phyloP scores from a whole-genome alignment of 2,888 invertebrate species.

The Apantesis nais region DNA sequence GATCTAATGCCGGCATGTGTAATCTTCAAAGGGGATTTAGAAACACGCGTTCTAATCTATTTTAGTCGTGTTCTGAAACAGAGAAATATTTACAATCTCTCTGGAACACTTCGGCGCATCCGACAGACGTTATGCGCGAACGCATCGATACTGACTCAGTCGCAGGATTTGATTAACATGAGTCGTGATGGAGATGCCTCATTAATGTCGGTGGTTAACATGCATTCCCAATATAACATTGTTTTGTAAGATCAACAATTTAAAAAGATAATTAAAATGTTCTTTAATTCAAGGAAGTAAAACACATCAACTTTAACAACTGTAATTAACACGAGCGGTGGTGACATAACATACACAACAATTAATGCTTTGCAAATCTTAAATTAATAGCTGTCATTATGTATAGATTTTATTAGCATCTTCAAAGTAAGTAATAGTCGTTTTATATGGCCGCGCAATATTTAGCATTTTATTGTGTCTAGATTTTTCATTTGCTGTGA shows the following conservation, averaged over 20 bases:
- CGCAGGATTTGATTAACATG: constrained; percentile 74
- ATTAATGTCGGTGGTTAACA: constrained; percentile 65
- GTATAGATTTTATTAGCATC: constrained; percentile 40
- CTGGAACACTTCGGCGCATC: constrained; percentile 85
- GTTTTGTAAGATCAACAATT: constrained; percentile 33
- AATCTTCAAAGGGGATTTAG: constrained; percentile 86
- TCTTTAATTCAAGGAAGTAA: constrained; percentile 11
- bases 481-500: constrained; percentile 26
- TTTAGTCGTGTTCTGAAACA: constrained; percentile 84
- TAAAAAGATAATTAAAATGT: constrained; percentile 23
- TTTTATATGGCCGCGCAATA: constrained; percentile 27
- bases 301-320: constrained; percentile 12
- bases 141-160: constrained; percentile 81
- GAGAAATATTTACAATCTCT: constrained; percentile 86
- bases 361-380: constrained; percentile 23
- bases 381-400: constrained; percentile 35
- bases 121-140: constrained; percentile 82
- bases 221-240: constrained; percentile 56
- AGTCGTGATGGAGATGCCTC: constrained; percentile 71
- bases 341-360: constrained; percentile 24
- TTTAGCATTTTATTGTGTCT: constrained; percentile 38
- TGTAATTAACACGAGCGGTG: constrained; percentile 24
- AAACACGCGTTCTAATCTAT: constrained; percentile 85
- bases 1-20: constrained; percentile 84
- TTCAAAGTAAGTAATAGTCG: constrained; percentile 36